Conservation (phyloP, 2,888 invertebrate species). For the Diarsia brunnea region DNA sequence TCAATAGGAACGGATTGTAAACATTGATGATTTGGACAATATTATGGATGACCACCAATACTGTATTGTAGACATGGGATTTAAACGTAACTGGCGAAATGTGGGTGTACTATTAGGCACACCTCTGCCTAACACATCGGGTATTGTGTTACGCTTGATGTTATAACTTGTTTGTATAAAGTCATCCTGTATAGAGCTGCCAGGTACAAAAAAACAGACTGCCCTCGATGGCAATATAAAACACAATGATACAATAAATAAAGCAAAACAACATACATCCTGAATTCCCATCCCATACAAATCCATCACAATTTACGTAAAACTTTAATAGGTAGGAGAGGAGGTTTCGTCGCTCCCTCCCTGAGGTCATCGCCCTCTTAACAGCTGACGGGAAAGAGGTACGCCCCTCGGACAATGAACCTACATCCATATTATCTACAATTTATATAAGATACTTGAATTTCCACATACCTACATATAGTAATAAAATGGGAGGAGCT, state of each 20-base stretch:
- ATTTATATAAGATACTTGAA: slow-evolving; percentile 57
- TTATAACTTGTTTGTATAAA: not conserved
- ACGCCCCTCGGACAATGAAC: slow-evolving; percentile 82
- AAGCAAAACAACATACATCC: slow-evolving; percentile 29
- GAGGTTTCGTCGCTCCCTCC: slow-evolving; percentile 64
- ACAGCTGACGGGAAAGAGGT: slow-evolving; percentile 84
- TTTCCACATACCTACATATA: slow-evolving; percentile 33
- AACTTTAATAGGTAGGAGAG: slow-evolving; percentile 60
- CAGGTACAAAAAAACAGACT: not conserved
- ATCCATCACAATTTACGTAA: slow-evolving; percentile 58
- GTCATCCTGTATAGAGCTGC: not conserved
- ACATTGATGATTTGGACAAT: not conserved
- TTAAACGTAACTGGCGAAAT: not conserved
- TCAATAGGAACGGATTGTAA: not conserved
- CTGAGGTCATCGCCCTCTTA: slow-evolving; percentile 80
- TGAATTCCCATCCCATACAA: slow-evolving; percentile 36
- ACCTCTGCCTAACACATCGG: not conserved
- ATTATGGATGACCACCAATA: not conserved
- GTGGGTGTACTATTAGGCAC: not conserved
- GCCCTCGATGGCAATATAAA: not conserved
- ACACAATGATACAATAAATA: slow-evolving; percentile 20
- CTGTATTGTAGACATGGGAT: not conserved
- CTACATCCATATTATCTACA: slow-evolving; percentile 64
- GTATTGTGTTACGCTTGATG: not conserved
- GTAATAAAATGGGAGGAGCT: no score